A percentile compares a stretch with the other conserved stretches of the same genome.
Conservation (phyloP, 2,113 vertebrate genomes). For the Hydrolagus affinis region DNA sequence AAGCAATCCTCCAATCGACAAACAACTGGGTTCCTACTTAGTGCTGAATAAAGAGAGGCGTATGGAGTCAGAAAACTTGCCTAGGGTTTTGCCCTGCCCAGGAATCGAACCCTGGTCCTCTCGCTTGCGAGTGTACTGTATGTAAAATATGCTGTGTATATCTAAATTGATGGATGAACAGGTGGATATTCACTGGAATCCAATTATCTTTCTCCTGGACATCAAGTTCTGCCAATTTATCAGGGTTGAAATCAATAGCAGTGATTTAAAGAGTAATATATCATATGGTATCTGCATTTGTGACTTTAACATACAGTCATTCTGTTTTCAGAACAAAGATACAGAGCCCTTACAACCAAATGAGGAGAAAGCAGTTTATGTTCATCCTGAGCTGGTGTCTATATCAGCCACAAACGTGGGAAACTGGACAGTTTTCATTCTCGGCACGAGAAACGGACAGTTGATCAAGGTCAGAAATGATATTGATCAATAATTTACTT, state of each 20-base stretch:
- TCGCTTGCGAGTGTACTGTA: no score
- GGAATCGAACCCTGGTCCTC: no score
- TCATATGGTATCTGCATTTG: not conserved
- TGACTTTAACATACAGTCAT: not conserved
- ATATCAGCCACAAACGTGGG: constrained; percentile 66
- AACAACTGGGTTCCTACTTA: no score
- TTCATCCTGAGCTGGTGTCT: constrained; percentile 62
- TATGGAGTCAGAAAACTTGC: no score
- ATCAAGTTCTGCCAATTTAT: not conserved
- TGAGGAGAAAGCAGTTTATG: constrained; percentile 51
- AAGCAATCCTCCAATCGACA: no score
- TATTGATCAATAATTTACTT: not conserved
- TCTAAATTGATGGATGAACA: not conserved
- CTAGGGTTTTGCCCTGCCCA: no score
- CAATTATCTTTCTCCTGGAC: not conserved
- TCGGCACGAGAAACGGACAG: constrained; percentile 74
- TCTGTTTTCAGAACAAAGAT: constrained; percentile 34
- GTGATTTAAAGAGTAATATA: not conserved
- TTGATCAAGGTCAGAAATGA: constrained; percentile 71
- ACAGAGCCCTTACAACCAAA: constrained; percentile 42
- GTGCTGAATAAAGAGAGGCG: no score
- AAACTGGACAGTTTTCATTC: constrained; percentile 66
- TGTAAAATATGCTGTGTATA: no score
- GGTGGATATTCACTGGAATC: not conserved
- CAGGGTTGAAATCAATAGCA: not conserved